phyloP scores from a whole-genome alignment of 1,140 invertebrate species.

The Atta colombica region DNA sequence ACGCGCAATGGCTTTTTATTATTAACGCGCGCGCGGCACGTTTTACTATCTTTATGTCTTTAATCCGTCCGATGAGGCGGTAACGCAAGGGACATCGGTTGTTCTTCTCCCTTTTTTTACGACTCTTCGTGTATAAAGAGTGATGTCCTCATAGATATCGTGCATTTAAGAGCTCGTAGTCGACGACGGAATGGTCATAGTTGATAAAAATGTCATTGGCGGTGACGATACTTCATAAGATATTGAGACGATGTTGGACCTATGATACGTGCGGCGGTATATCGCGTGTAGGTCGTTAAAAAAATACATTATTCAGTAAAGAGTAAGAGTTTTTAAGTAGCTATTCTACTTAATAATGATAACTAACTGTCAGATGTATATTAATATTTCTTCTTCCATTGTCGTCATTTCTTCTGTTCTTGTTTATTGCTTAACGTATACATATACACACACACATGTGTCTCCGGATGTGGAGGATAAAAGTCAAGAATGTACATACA shows the following conservation, averaged over 20 bases:
- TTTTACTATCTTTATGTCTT: slow-evolving; percentile 71
- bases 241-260: background rate
- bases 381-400: background rate
- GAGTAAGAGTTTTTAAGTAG: background rate
- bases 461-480: no score
- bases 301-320: slow-evolving; percentile 4
- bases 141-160: slow-evolving; percentile 14
- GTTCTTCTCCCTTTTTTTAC: slow-evolving; percentile 34
- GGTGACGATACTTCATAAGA: background rate
- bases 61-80: slow-evolving; percentile 55
- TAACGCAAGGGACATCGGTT: slow-evolving; percentile 32
- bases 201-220: slow-evolving; percentile 51
- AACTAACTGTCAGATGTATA: background rate
- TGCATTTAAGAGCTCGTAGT: slow-evolving; percentile 30
- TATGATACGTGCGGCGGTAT: background rate
- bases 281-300: background rate
- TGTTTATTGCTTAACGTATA: background rate
- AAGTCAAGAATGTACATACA: no score
- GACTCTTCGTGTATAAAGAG: slow-evolving; percentile 19
- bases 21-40: slow-evolving; percentile 63
- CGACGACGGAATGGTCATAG: background rate
- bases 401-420: background rate
- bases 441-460: background rate
- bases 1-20: slow-evolving; percentile 58
- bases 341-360: slow-evolving; percentile 6